Percentiles rank a stretch among this genome's conserved stretches.
These are phyloP conservation scores for Eupithecia dodoneata DNA, from an alignment of 2,888 invertebrate genomes.

Conservation along the genomic window DNA sequence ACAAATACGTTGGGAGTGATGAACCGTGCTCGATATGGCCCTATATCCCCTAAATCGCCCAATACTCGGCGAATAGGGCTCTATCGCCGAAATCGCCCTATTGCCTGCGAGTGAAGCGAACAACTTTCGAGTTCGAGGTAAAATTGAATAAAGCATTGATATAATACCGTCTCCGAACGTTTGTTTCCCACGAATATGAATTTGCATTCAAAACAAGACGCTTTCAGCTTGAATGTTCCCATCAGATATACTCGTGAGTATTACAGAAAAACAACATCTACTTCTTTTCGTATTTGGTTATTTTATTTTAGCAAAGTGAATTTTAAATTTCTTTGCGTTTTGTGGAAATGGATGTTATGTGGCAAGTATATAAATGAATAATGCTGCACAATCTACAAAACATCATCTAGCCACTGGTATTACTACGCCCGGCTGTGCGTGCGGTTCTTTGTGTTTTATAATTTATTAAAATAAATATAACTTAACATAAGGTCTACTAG, in stretches of 20 bases:
- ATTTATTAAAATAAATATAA: too few species aligned
- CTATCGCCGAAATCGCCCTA: constrained; percentile 31
- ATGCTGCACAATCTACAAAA: background rate
- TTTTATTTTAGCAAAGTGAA: background rate
- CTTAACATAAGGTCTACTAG: too few species aligned
- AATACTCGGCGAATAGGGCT: constrained; percentile 38
- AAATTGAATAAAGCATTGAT: constrained; percentile 39
- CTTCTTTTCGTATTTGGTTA: background rate
- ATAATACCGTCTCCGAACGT: constrained; percentile 23
- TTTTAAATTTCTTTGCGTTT: background rate
- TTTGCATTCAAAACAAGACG: constrained; percentile 6
- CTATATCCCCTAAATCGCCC: constrained; percentile 28
- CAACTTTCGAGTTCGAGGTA: constrained; percentile 40
- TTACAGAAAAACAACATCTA: background rate
- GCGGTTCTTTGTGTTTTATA: too few species aligned
- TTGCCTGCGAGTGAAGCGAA: constrained; percentile 25
- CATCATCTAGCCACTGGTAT: background rate
- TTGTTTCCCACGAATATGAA: constrained; percentile 14
- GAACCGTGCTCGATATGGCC: constrained; percentile 43
- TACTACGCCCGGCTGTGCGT: too few species aligned
- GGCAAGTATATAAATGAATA: background rate
- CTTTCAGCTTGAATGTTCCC: background rate
- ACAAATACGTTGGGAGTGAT: constrained; percentile 38
- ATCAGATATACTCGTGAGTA: background rate
- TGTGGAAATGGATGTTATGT: background rate